A percentile compares a stretch with the other conserved stretches of the same genome.
phyloP scores from a whole-genome alignment of 2,888 invertebrate species.

The Drosophila picticornis region DNA sequence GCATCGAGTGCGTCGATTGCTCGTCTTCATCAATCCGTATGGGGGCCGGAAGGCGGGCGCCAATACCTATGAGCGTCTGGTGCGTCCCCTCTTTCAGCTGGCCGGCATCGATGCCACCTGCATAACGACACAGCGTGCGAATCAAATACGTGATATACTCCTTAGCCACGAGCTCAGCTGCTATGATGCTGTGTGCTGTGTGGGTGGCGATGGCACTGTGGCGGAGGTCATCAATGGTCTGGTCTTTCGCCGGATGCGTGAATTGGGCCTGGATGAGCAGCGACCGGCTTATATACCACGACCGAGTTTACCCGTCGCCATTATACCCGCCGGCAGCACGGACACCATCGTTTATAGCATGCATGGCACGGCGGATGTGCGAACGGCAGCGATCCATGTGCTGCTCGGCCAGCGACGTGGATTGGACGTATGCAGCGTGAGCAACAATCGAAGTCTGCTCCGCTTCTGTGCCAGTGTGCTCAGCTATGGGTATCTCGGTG shows the following conservation, averaged over 20 bases:
- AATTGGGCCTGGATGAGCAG: slow-evolving; percentile 76
- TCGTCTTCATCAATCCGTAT: slow-evolving; percentile 94
- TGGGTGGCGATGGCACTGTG: slow-evolving; percentile 95
- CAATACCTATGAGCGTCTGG: slow-evolving; percentile 90
- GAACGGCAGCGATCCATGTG: slow-evolving; percentile 93
- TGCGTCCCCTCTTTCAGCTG: slow-evolving; percentile 88
- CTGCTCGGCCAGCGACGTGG: slow-evolving; percentile 91
- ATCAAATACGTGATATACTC: slow-evolving; percentile 90
- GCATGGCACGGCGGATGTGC: slow-evolving; percentile 92
- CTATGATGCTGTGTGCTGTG: slow-evolving; percentile 90
- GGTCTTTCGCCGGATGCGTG: slow-evolving; percentile 86
- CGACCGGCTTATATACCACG: slow-evolving; percentile 83
- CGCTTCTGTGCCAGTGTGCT: slow-evolving; percentile 91
- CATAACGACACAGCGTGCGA: slow-evolving; percentile 90
- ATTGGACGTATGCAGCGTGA: slow-evolving; percentile 91
- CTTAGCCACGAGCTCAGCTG: slow-evolving; percentile 87
- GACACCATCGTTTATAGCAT: slow-evolving; percentile 92
- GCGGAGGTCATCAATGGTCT: slow-evolving; percentile 92
- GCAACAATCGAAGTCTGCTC: slow-evolving; percentile 87
- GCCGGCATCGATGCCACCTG: slow-evolving; percentile 89
- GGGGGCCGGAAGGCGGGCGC: slow-evolving; percentile 92
- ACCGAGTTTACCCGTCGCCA: slow-evolving; percentile 85
- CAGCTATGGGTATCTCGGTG: slow-evolving; percentile 94
- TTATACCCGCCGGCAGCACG: slow-evolving; percentile 91
- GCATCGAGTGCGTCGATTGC: slow-evolving; percentile 88